A percentile compares a stretch with the other conserved stretches of the same genome.
These are phyloP conservation scores for Acrocyrtus sp. DNA, from an alignment of 2,888 invertebrate species.

Conservation along the genomic window DNA sequence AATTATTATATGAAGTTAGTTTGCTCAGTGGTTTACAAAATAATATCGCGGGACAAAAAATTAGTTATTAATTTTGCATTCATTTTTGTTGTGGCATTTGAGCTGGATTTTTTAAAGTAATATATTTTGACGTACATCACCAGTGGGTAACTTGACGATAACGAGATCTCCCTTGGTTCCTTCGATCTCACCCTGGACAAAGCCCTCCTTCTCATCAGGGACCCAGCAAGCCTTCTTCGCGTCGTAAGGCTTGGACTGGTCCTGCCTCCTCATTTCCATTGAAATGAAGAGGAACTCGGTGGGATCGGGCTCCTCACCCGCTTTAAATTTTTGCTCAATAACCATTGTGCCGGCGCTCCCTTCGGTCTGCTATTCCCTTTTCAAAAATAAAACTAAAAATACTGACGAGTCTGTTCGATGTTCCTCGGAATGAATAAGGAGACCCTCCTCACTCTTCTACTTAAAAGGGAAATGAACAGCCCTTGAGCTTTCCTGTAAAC, in stretches of 20 bases:
- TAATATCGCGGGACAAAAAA: too few species aligned
- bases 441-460: slow-evolving; percentile 34
- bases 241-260: slow-evolving; percentile 98
- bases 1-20: neutral
- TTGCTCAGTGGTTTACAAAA: neutral
- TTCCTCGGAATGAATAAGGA: slow-evolving; percentile 27
- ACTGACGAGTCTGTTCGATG: neutral
- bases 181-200: slow-evolving; percentile 95
- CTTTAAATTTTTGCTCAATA: slow-evolving; percentile 62
- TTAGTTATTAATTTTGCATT: too few species aligned
- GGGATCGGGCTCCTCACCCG: slow-evolving; percentile 82
- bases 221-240: slow-evolving; percentile 99
- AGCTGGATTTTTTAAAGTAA: too few species aligned
- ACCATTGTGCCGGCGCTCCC: slow-evolving; percentile 56
- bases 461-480: slow-evolving; percentile 70
- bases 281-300: slow-evolving; percentile 94
- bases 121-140: slow-evolving; percentile 95
- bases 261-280: slow-evolving; percentile 96
- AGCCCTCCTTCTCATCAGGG: slow-evolving; percentile 97
- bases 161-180: slow-evolving; percentile 98
- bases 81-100: too few species aligned
- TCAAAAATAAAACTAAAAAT: slow-evolving; percentile 18
- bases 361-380: slow-evolving; percentile 27
- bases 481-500: slow-evolving; percentile 76
- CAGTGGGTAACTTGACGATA: slow-evolving; percentile 84